These are phyloP conservation scores for Aratinga solstitialis DNA, from an alignment of 2,797 vertebrate species.

Conservation along the genomic window DNA sequence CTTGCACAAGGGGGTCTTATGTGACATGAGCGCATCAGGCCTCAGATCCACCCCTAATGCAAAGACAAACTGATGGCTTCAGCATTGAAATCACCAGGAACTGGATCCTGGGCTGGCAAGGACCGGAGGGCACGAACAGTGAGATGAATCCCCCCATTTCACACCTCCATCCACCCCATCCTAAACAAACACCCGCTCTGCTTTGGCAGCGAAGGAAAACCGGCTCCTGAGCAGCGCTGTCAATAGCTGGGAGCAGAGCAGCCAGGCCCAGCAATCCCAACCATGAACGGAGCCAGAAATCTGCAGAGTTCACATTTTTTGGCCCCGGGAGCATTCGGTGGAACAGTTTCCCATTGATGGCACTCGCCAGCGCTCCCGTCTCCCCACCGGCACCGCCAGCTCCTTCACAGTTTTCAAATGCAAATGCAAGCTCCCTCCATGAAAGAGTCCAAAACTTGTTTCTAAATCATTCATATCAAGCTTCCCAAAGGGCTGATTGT, in stretches of 20 bases:
- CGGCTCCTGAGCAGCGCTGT: neutral
- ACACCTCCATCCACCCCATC: no score
- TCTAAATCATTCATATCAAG: neutral
- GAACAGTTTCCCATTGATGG: slow-evolving; percentile 57
- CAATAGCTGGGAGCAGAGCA: neutral
- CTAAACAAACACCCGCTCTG: neutral
- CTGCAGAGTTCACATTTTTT: slow-evolving; percentile 32
- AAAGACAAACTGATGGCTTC: neutral
- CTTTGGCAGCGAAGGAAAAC: neutral
- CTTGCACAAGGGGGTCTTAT: fast-evolving
- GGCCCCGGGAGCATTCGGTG: neutral
- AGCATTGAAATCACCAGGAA: fast-evolving
- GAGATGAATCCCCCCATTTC: neutral
- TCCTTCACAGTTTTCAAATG: slow-evolving; percentile 38
- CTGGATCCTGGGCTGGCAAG: neutral
- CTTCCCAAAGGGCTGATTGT: neutral
- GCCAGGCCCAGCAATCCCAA: neutral
- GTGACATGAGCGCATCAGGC: fast-evolving
- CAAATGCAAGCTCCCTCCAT: neutral
- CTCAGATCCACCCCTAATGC: neutral
- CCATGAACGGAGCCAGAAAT: neutral
- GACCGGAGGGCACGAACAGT: fast-evolving
- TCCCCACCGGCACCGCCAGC: neutral
- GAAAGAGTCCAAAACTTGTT: neutral
- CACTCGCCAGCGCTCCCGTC: neutral